Evolutionary conservation across 2,797 vertebrate genomes (phyloP).

Genomic region (Enteromius argenteus): DNA sequence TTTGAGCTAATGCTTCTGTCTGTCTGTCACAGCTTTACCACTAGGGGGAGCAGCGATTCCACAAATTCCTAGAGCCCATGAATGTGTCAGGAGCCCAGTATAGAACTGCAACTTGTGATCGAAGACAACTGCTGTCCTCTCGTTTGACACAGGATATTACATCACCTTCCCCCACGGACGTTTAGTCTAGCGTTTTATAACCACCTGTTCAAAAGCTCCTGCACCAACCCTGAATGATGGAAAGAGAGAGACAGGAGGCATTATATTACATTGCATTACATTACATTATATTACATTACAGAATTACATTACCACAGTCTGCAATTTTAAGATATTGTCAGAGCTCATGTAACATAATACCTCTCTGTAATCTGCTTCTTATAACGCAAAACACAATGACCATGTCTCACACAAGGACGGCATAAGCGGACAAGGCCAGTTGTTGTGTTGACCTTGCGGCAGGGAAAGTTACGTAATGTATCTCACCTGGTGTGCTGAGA

Average conservation of each 20-base stretch:
- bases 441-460: constrained; percentile 28
- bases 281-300: constrained; percentile 10
- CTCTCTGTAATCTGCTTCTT: not conserved
- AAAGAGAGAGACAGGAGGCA: constrained; percentile 20
- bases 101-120: constrained; percentile 7
- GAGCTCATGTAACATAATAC: constrained; percentile 19
- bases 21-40: not conserved
- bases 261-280: not conserved
- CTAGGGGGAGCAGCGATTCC: constrained; percentile 10
- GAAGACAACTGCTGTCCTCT: constrained; percentile 21
- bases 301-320: constrained; percentile 18
- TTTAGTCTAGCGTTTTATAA: constrained; percentile 87
- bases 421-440: not conserved
- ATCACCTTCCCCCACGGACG: constrained; percentile 5
- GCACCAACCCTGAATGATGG: constrained; percentile 83
- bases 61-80: constrained; percentile 7
- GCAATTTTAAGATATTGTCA: constrained; percentile 15
- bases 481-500: constrained; percentile 91
- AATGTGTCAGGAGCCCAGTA: constrained; percentile 2
- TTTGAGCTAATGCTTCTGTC: not conserved
- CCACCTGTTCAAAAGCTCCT: constrained; percentile 94
- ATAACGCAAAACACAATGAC: constrained; percentile 1
- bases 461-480: constrained; percentile 63
- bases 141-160: constrained; percentile 33
- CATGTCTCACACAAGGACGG: constrained; percentile 6